Percentiles rank a stretch among this genome's conserved stretches.
phyloP scores from a whole-genome alignment of 2,797 vertebrate species.

The Remorina albescens region DNA sequence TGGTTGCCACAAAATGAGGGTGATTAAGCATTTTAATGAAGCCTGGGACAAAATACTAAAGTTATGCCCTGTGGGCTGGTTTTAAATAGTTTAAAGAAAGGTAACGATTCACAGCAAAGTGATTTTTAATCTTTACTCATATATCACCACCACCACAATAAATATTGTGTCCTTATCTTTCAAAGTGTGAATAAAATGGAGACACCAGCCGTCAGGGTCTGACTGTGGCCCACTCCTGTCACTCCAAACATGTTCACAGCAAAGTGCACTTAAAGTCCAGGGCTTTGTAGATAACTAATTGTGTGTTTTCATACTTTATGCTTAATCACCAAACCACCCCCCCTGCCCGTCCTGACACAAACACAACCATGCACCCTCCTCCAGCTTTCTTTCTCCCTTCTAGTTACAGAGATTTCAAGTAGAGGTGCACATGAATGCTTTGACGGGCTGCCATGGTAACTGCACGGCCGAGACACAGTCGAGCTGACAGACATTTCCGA shows the following conservation, averaged over 20 bases:
- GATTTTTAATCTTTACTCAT: neutral
- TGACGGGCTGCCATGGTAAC: slow-evolving; percentile 79
- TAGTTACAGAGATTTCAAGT: slow-evolving; percentile 65
- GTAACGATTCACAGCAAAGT: slow-evolving; percentile 16
- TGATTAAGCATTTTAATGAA: slow-evolving; percentile 70
- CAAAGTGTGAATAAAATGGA: slow-evolving; percentile 20
- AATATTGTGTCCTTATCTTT: slow-evolving; percentile 1
- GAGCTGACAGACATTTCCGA: slow-evolving; percentile 76
- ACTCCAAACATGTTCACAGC: slow-evolving; percentile 24
- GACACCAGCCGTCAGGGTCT: slow-evolving; percentile 8
- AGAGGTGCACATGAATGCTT: slow-evolving; percentile 74
- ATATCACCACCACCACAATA: neutral
- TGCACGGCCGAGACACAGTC: slow-evolving; percentile 63
- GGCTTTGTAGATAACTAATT: slow-evolving; percentile 54
- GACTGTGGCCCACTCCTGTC: slow-evolving; percentile 16
- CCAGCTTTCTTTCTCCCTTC: slow-evolving; percentile 43
- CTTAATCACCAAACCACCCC: slow-evolving; percentile 11
- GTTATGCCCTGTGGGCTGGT: slow-evolving; percentile 29
- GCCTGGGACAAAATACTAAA: slow-evolving; percentile 34
- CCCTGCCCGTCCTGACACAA: neutral
- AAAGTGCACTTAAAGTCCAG: slow-evolving; percentile 49
- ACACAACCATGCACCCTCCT: slow-evolving; percentile 40
- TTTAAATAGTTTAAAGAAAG: slow-evolving; percentile 50
- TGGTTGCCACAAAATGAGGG: slow-evolving; percentile 37
- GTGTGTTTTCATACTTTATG: slow-evolving; percentile 61